Conservation (phyloP, 2,113 vertebrate genomes). For the Excalfactoria chinensis region DNA sequence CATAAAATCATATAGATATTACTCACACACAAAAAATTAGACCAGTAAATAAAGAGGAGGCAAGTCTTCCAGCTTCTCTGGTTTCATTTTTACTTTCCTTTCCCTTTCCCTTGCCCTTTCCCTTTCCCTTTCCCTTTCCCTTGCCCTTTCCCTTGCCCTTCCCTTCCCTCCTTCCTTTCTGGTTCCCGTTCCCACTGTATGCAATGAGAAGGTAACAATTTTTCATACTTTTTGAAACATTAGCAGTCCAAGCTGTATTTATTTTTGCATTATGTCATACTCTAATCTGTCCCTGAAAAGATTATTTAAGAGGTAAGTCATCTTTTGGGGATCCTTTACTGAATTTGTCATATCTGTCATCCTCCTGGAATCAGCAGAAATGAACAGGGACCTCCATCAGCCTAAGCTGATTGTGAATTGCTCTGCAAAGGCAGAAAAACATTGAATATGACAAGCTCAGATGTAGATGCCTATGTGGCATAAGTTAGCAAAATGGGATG, state of each 20-base stretch:
- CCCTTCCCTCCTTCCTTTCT: background rate
- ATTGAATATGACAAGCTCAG: background rate
- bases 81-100: background rate
- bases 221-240: background rate
- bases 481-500: background rate
- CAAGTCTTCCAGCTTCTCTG: background rate
- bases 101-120: background rate
- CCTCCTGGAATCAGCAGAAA: background rate
- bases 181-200: background rate
- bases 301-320: background rate
- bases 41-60: background rate
- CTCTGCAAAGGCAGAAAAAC: background rate
- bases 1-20: background rate
- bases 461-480: accelerated
- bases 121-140: background rate
- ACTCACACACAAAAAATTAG: background rate
- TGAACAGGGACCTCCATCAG: background rate
- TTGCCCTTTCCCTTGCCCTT: background rate
- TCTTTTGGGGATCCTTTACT: background rate
- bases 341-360: background rate
- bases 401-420: background rate
- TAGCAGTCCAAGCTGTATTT: background rate
- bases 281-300: background rate
- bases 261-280: background rate
- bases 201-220: background rate